A percentile compares a stretch with the other conserved stretches of the same genome.
Conservation (phyloP, 1,140 invertebrate species). For the Procambarus virginalis region DNA sequence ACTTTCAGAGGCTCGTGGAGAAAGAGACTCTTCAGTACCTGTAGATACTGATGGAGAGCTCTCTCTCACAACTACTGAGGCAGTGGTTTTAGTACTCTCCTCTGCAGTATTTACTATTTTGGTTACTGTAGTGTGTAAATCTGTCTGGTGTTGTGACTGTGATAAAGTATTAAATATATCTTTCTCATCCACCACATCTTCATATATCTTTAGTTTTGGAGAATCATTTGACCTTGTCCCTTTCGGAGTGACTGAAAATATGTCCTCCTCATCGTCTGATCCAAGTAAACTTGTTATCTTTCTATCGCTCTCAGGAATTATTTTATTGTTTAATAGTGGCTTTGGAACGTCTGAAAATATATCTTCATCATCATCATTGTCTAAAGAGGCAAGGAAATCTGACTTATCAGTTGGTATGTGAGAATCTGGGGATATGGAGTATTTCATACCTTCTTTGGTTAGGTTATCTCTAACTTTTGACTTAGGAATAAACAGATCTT, state of each 20-base stretch:
- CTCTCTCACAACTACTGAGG: constrained; percentile 3
- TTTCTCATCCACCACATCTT: background rate
- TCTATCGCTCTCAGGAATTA: background rate
- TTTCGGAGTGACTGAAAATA: background rate
- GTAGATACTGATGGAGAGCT: background rate
- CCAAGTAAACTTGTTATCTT: constrained; percentile 30
- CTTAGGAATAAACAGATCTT: constrained; percentile 27
- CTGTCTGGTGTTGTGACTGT: background rate
- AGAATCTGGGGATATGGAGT: background rate
- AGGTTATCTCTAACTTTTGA: background rate
- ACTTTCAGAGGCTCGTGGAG: background rate
- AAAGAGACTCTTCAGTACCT: background rate
- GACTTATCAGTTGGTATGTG: background rate
- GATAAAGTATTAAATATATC: background rate
- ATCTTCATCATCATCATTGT: constrained; percentile 11
- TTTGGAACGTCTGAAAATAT: background rate
- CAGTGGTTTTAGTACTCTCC: background rate
- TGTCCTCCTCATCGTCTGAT: constrained; percentile 14
- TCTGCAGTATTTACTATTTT: background rate
- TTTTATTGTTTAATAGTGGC: background rate
- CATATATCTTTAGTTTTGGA: background rate
- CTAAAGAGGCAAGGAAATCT: background rate
- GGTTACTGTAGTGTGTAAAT: background rate
- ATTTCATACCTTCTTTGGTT: background rate
- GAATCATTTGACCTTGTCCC: background rate